Evolutionary conservation across 2,888 invertebrate species (phyloP).

Genomic region (Sesamia inferens): DNA sequence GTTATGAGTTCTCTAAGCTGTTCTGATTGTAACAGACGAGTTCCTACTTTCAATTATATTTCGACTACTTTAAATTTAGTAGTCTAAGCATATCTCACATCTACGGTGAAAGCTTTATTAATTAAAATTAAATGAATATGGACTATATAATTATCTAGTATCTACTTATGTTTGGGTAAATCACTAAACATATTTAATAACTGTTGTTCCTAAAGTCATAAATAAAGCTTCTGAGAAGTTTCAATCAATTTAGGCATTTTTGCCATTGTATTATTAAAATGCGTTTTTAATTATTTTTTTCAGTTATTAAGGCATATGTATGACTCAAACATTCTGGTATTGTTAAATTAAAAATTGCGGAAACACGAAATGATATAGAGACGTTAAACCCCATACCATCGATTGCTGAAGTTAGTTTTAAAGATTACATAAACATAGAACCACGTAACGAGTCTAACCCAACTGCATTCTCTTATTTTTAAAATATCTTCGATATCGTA

Average conservation of each 20-base stretch:
- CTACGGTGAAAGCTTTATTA: not conserved
- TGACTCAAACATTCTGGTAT: not conserved
- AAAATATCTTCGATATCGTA: not conserved
- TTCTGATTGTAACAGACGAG: not conserved
- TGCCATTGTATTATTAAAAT: not conserved
- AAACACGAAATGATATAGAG: not conserved
- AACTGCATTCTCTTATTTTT: not conserved
- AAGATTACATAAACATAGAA: not conserved
- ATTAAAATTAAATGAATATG: not conserved
- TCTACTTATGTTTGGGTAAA: not conserved
- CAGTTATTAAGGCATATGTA: not conserved
- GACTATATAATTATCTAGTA: not conserved
- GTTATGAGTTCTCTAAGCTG: not conserved
- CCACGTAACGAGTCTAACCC: not conserved
- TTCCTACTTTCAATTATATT: not conserved
- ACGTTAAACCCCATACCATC: not conserved
- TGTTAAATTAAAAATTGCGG: not conserved
- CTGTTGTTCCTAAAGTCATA: not conserved
- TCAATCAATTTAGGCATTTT: not conserved
- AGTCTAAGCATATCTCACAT: not conserved
- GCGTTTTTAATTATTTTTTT: not conserved
- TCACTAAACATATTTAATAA: not conserved
- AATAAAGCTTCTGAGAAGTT: conserved; percentile 1
- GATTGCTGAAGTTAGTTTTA: not conserved
- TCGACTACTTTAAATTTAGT: not conserved